Evolutionary conservation across 1,140 invertebrate species (phyloP), one percentile per base, ranked within the genome.

Genomic region (Globodera rostochiensis): DNA sequence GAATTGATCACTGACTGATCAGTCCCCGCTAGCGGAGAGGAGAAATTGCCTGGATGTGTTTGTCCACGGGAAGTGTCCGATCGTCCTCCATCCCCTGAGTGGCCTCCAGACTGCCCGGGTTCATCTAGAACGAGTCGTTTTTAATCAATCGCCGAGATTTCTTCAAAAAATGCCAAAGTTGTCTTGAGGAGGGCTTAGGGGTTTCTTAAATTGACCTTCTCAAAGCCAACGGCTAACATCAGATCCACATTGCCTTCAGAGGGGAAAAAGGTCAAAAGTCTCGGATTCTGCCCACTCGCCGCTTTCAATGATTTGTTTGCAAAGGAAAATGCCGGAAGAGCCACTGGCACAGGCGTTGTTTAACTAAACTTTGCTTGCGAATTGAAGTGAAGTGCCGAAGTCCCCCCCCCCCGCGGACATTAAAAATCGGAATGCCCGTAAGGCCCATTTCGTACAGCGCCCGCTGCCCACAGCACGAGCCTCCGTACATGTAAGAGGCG

Each of bases 301-400:
- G 90, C 82, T 73, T 91, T 96, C 93, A 25, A 99, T 92, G 9
- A 97, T 92, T 90, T 98, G 95, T 89, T 96, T 96, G 0, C 93
- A 96, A 87, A 99, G 91, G 80, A 94, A 93, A 1, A 99, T 90
- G 4, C 97, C 97, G 76, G 94, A 95, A 0, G 96, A 95, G 13
- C 97, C 97, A 25, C 96, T 98, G 0, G 97, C 94, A 89, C 97
- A 99, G 88, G 98, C 98, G 89, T 99, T 99, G 91, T 98, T 98
- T 36, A 83, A 47, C 82, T 83, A 46, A 84, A 77, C 57, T 47
- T 50, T 36, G 49, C 6, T 53, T n/a, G 19, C 7, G 19, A 81
- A 36, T 15, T 67, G 60, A 77, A 74, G 46, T 75, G 5, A 36
- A 36, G 11, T 74, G 71, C 19, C 21, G 50, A 53, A 53, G 4